A percentile compares a stretch with the other conserved stretches of the same genome.
Conservation (phyloP, 2,113 vertebrate genomes). For the Xerus inauris region DNA sequence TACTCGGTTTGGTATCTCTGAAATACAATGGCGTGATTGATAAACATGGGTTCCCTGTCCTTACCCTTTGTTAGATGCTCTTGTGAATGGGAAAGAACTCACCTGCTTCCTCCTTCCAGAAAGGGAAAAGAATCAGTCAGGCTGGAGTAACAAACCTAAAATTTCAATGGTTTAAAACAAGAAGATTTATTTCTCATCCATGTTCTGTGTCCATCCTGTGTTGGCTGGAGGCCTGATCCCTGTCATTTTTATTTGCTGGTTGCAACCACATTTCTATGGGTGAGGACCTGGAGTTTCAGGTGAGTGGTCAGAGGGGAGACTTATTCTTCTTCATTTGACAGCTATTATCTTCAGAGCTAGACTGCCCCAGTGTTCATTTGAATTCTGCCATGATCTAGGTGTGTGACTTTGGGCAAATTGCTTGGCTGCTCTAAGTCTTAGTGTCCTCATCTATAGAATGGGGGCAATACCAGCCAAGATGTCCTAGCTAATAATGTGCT, state of each 20-base stretch:
- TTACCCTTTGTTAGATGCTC: not conserved
- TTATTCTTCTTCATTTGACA: not conserved
- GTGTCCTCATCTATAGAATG: constrained; percentile 12
- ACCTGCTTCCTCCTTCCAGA: not conserved
- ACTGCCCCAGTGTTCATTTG: not conserved
- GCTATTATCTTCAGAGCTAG: not conserved
- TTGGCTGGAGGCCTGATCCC: not conserved
- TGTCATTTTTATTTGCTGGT: not conserved
- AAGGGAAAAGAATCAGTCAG: not conserved
- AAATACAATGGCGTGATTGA: not conserved
- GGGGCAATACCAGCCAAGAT: not conserved
- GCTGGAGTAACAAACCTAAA: constrained; percentile 4
- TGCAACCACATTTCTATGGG: not conserved
- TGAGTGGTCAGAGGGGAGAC: not conserved
- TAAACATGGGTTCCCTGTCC: not conserved
- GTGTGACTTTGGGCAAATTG: not conserved
- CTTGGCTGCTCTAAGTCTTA: not conserved
- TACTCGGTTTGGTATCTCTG: not conserved
- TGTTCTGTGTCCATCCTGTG: not conserved
- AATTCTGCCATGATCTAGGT: not conserved
- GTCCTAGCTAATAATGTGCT: not conserved
- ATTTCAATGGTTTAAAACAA: not conserved
- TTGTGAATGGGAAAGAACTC: not conserved
- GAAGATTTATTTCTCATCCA: not conserved
- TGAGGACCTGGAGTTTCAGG: not conserved